Conservation (phyloP, 2,797 vertebrate genomes). For the Gobio occitaniae region DNA sequence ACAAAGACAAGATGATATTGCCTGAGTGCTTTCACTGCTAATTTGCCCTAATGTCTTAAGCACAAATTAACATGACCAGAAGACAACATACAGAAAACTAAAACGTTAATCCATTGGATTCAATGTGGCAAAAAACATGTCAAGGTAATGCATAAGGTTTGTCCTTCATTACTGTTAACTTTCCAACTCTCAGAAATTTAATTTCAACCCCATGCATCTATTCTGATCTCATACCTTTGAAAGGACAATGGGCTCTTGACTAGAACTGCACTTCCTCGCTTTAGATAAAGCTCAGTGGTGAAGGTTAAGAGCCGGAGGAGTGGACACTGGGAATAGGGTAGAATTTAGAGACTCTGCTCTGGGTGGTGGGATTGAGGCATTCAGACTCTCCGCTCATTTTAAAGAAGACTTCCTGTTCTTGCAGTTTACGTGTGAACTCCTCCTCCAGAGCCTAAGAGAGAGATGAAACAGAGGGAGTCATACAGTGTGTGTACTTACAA, state of each 20-base stretch:
- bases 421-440: constrained; percentile 96
- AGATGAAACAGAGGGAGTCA: constrained; percentile 38
- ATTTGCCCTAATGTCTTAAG: constrained; percentile 26
- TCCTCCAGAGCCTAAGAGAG: constrained; percentile 90
- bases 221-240: constrained; percentile 36
- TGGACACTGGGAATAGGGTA: constrained; percentile 95
- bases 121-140: constrained; percentile 39
- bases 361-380: constrained; percentile 97
- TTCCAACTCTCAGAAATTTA: constrained; percentile 5
- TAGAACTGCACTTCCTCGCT: constrained; percentile 36
- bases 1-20: constrained; percentile 30
- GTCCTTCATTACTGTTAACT: constrained; percentile 32
- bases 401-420: constrained; percentile 99
- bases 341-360: constrained; percentile 97
- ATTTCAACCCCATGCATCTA: constrained; percentile 24
- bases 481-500: background rate
- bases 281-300: constrained; percentile 7
- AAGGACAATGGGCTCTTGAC: constrained; percentile 40
- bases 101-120: constrained; percentile 59
- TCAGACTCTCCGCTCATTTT: constrained; percentile 98
- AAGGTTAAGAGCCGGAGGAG: constrained; percentile 85
- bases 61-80: constrained; percentile 44
- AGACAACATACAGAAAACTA: constrained; percentile 52
- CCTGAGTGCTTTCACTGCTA: constrained; percentile 10
- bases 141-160: constrained; percentile 43